These are phyloP conservation scores for Limnephilus rhombicus DNA, from an alignment of 2,888 invertebrate genomes.

Conservation along the genomic window DNA sequence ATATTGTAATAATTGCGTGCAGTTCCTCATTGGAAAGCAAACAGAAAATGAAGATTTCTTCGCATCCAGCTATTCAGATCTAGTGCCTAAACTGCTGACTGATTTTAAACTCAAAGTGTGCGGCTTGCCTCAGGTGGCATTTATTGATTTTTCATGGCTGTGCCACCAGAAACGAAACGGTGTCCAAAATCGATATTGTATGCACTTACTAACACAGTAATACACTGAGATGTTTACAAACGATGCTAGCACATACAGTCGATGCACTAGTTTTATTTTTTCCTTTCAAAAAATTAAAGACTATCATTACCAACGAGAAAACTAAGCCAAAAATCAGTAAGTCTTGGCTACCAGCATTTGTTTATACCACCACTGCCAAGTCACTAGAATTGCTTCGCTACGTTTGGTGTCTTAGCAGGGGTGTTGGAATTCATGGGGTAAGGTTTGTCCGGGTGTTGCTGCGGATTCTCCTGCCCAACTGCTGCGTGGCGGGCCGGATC, in stretches of 20 bases:
- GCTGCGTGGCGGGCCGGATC: too few relatives aligned
- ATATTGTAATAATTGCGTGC: not conserved
- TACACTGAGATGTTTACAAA: not conserved
- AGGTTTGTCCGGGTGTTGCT: too few relatives aligned
- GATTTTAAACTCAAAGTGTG: not conserved
- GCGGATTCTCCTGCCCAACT: too few relatives aligned
- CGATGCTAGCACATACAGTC: not conserved
- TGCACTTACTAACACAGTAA: not conserved
- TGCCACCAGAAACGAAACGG: not conserved
- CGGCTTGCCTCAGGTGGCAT: not conserved
- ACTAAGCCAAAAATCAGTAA: too few relatives aligned
- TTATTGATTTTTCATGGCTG: not conserved
- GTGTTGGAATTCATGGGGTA: too few relatives aligned
- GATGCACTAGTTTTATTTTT: not conserved
- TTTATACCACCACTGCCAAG: too few relatives aligned
- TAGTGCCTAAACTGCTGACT: not conserved
- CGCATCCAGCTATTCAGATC: not conserved
- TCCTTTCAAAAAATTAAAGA: not conserved
- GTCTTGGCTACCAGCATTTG: too few relatives aligned
- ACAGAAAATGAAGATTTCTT: not conserved
- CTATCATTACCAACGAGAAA: not conserved
- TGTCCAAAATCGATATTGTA: not conserved
- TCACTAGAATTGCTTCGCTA: too few relatives aligned
- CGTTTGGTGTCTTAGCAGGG: too few relatives aligned
- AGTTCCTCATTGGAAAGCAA: not conserved